Evolutionary conservation across 2,888 invertebrate species (phyloP).

Genomic region (Lasioglossum figueresi): DNA sequence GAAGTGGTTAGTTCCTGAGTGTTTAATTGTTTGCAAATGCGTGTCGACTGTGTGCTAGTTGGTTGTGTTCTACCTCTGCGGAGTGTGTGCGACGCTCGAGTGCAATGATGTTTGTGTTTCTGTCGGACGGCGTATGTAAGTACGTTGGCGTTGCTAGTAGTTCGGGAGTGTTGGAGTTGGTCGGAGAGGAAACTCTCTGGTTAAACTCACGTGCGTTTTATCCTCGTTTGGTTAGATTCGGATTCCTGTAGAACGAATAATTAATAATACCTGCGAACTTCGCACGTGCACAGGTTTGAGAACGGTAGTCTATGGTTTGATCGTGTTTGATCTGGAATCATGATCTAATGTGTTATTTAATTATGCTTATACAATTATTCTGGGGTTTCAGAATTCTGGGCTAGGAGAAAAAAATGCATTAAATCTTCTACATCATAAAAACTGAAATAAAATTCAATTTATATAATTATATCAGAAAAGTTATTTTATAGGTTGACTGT

Average conservation of each 20-base stretch:
- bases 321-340: not conserved
- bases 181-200: not conserved
- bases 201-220: not conserved
- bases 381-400: not conserved
- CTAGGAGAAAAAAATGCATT: not conserved
- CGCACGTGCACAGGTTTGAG: not conserved
- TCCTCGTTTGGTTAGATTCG: not conserved
- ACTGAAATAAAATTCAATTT: no score
- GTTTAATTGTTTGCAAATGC: conserved; percentile 12
- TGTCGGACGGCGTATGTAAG: not conserved
- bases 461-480: no score
- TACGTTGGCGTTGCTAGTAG: not conserved
- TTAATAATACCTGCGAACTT: not conserved
- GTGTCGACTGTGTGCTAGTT: not conserved
- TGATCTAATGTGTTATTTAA: no score
- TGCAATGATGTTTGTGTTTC: not conserved
- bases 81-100: not conserved
- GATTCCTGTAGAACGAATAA: not conserved
- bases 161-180: not conserved
- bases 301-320: not conserved
- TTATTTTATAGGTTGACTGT: no score
- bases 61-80: not conserved
- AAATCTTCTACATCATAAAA: no score
- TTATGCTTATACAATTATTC: not conserved
- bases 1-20: not conserved